phyloP scores from a whole-genome alignment of 2,113 vertebrate genomes.

The Laticauda colubrina region DNA sequence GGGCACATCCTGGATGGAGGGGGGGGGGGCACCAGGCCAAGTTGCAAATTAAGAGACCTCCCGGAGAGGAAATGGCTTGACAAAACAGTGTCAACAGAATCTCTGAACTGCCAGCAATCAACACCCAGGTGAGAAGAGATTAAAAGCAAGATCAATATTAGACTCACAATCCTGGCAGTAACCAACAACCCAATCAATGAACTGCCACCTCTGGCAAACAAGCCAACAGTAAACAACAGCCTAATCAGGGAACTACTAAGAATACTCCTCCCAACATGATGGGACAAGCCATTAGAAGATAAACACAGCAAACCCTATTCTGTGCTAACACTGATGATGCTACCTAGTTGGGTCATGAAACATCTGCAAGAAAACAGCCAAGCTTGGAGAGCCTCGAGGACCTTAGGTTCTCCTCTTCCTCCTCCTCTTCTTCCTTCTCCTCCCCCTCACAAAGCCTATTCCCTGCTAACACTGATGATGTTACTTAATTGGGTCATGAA shows the following conservation, averaged over 20 bases:
- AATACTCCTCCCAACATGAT: neutral
- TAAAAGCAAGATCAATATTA: neutral
- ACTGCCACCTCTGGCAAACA: neutral
- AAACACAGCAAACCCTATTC: neutral
- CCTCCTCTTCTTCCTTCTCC: too few relatives aligned
- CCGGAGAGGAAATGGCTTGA: neutral
- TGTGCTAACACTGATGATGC: neutral
- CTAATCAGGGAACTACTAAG: neutral
- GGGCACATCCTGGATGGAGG: neutral
- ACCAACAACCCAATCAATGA: neutral
- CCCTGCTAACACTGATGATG: too few relatives aligned
- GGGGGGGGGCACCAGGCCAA: accelerated
- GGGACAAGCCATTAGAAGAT: neutral
- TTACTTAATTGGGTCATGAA: too few relatives aligned
- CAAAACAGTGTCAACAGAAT: accelerated
- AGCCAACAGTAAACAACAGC: neutral
- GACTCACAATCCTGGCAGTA: neutral
- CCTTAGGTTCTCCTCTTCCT: too few relatives aligned
- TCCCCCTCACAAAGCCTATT: too few relatives aligned
- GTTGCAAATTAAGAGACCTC: accelerated
- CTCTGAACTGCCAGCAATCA: neutral
- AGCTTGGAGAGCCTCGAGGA: too few relatives aligned
- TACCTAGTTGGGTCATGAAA: neutral
- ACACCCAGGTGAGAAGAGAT: neutral
- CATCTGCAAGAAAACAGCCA: too few relatives aligned